phyloP scores from a whole-genome alignment of 2,888 invertebrate species.

The Acronicta psi region DNA sequence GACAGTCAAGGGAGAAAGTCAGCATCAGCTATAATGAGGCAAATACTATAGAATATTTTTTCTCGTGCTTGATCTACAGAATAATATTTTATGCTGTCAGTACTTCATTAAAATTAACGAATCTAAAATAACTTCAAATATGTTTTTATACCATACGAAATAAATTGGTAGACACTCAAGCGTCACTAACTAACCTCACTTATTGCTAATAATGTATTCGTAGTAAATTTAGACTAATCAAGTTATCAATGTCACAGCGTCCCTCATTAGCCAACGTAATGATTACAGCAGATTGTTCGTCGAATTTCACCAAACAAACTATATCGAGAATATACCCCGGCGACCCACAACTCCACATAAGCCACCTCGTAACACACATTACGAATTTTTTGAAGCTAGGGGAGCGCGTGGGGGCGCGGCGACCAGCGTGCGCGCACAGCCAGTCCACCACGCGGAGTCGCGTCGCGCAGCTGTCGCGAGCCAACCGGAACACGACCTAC shows the following conservation, averaged over 20 bases:
- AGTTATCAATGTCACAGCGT: conserved; percentile 39
- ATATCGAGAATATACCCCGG: conserved; percentile 61
- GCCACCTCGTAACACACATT: conserved; percentile 79
- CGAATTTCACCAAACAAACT: conserved; percentile 58
- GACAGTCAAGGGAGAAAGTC: too few relatives aligned
- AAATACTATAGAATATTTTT: too few relatives aligned
- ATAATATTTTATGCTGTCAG: too few relatives aligned
- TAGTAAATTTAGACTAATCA: conserved; percentile 22
- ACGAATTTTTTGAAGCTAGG: conserved; percentile 68
- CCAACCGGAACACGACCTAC: conserved; percentile 54
- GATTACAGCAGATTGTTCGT: conserved; percentile 48
- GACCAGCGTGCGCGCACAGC: conserved; percentile 66
- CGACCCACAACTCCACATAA: conserved; percentile 80
- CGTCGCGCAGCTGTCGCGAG: conserved; percentile 80
- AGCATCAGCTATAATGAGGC: too few relatives aligned
- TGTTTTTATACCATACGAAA: neutral
- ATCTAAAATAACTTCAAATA: neutral
- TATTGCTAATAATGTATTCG: neutral
- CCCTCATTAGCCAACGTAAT: conserved; percentile 39
- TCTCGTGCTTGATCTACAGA: too few relatives aligned
- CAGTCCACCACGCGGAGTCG: conserved; percentile 82
- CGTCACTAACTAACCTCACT: neutral
- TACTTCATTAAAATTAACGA: neutral
- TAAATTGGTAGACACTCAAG: neutral
- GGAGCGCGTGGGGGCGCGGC: conserved; percentile 65